Evolutionary conservation across 2,888 invertebrate species (phyloP).

Genomic region (Caenorhabditis japonica): DNA sequence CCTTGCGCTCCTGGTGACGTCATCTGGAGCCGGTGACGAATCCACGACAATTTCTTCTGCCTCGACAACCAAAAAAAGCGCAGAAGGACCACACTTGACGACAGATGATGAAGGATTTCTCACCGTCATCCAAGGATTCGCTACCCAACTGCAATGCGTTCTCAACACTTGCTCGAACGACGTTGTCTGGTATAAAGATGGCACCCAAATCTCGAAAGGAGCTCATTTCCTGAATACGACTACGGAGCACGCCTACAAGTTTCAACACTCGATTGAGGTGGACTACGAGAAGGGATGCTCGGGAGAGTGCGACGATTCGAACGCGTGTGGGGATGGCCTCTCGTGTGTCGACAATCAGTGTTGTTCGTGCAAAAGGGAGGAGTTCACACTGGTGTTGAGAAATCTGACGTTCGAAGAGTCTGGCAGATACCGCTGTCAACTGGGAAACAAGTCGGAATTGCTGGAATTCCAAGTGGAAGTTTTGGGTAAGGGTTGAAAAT

Average conservation of each 20-base stretch:
- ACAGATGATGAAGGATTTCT: conserved; percentile 66
- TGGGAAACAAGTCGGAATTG: conserved; percentile 68
- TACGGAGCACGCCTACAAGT: conserved; percentile 60
- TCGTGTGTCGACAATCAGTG: conserved; percentile 66
- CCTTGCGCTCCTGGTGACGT: conserved; percentile 17
- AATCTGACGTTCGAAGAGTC: conserved; percentile 73
- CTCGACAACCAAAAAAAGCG: neutral
- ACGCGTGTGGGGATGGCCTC: conserved; percentile 53
- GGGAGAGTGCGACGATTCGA: conserved; percentile 59
- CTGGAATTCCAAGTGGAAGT: conserved; percentile 75
- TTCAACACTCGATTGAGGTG: conserved; percentile 65
- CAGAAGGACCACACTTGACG: conserved; percentile 53
- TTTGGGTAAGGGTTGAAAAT: conserved; percentile 59
- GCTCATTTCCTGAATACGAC: conserved; percentile 68
- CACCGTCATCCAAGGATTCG: conserved; percentile 74
- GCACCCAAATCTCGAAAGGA: conserved; percentile 70
- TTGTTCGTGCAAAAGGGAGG: conserved; percentile 66
- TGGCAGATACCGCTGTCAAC: conserved; percentile 72
- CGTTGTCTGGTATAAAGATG: conserved; percentile 74
- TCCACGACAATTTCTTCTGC: conserved; percentile 15
- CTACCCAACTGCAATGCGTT: conserved; percentile 72
- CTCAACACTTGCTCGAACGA: conserved; percentile 67
- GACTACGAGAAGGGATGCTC: conserved; percentile 63
- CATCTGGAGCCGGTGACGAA: conserved; percentile 3
- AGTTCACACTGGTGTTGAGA: conserved; percentile 72